Conservation (phyloP, 1,140 invertebrate genomes). For the Archivesica marissinica region DNA sequence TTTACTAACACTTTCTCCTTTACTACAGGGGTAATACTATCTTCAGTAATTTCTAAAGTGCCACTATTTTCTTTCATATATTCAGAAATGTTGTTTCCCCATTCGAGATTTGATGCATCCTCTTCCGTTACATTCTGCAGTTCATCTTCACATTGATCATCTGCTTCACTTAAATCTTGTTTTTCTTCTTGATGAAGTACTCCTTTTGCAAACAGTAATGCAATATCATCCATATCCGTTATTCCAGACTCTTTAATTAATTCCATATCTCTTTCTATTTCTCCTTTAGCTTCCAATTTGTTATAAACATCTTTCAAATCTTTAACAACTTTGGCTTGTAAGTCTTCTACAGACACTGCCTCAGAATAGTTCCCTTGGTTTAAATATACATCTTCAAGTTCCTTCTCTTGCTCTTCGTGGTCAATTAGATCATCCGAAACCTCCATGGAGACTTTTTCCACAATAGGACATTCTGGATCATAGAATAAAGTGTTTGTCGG, state of each 20-base stretch:
- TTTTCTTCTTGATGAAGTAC: constrained; percentile 15
- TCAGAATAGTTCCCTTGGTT: not conserved
- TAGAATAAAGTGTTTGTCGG: constrained; percentile 56
- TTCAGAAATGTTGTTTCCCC: too few relatives aligned
- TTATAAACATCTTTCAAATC: constrained; percentile 56
- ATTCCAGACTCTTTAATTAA: not conserved
- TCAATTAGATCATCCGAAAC: constrained; percentile 49
- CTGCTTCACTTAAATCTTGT: not conserved
- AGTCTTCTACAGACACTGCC: not conserved
- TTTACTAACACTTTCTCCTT: not conserved
- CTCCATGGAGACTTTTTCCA: constrained; percentile 49
- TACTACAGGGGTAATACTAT: not conserved
- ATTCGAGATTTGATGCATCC: too few relatives aligned
- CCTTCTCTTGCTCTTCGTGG: constrained; percentile 26
- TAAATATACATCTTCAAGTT: not conserved
- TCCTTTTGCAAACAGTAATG: constrained; percentile 27
- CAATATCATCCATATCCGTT: constrained; percentile 38
- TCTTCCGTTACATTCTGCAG: too few relatives aligned
- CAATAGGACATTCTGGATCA: constrained; percentile 56
- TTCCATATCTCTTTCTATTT: constrained; percentile 29
- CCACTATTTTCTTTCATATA: too few relatives aligned
- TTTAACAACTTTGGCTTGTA: constrained; percentile 47
- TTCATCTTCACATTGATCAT: not conserved
- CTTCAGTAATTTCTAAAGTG: not conserved
- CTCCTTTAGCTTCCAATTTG: constrained; percentile 33